Conservation (phyloP, 2,113 vertebrate genomes). For the Laticauda colubrina region DNA sequence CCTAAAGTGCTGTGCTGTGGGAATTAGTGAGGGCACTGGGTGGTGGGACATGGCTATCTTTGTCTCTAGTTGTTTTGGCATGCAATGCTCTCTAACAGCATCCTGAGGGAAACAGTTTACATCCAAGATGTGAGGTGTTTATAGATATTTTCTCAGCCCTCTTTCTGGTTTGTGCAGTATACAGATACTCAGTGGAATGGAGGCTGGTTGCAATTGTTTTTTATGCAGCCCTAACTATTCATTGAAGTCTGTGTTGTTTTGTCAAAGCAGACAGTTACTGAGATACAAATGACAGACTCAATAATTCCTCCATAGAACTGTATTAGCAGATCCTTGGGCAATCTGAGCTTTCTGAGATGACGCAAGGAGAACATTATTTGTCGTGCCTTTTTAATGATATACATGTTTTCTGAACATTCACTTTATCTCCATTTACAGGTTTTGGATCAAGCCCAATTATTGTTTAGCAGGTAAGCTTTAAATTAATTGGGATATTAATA, state of each 20-base stretch:
- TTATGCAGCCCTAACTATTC: neutral
- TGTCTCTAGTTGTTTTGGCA: neutral
- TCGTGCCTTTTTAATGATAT: neutral
- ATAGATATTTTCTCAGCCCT: neutral
- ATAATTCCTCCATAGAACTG: neutral
- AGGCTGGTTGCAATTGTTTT: neutral
- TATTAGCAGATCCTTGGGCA: neutral
- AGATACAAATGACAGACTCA: neutral
- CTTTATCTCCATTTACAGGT: constrained; percentile 7
- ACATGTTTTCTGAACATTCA: neutral
- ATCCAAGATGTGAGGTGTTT: neutral
- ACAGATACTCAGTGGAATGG: neutral
- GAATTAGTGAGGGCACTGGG: neutral
- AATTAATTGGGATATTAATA: neutral
- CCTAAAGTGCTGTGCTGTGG: neutral
- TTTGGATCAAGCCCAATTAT: neutral
- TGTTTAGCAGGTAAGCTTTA: neutral
- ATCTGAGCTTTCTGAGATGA: neutral
- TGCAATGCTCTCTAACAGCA: neutral
- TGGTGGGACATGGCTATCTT: neutral
- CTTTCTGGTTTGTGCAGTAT: neutral
- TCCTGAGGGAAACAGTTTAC: neutral
- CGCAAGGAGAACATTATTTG: neutral
- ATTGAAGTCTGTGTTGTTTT: neutral
- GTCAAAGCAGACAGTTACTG: neutral